Evolutionary conservation across 2,797 vertebrate species (phyloP), one percentile per base, ranked within the genome.

Genomic region (Acrocephalus scirpaceus): DNA sequence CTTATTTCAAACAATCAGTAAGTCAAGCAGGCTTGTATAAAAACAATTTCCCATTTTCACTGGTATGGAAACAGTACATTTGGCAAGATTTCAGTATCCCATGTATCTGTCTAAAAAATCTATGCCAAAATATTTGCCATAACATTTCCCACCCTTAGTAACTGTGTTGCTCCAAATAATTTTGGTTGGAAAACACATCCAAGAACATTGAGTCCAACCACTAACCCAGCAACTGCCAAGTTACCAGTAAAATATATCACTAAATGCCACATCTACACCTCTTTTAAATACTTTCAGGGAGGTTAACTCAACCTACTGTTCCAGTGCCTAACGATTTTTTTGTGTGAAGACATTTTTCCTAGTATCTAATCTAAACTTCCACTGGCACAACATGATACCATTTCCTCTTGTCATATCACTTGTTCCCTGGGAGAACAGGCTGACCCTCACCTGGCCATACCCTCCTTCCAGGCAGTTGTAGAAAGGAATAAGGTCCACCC

Each of bases 401-500:
- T 36, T 60, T 60, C 5, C 13, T 42, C 32, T 36, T 56, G 20
- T 25, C 30, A 17, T 18, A 32, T 32, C 36, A 9, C 26, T 60
- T 48, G 22, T 9, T 73, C 18, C 26, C 5, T 42, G 47, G 5
- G 44, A 58, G 13, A 53, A 47, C 26, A 32, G 47, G 2, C 18
- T 34, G 21, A 53, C 5, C 3, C 7, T 7, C 13, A 25, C 4
- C 19, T 66, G 4, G 5, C 22, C 26, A 5, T 16, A 54, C 0
- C 1, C 15, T 54, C 13, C 16, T 48, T 54, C 30, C 34, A 60
- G 19, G 13, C 6, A 17, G 7, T 9, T 36, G 5, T 15, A 36
- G 26, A 60, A 22, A 60, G 7, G 4, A 15, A 23, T 5, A 34
- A 27, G 4, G 10, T 53, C 27, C 11, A 1, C 2, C 1, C 29